Evolutionary conservation across 37 sponge, comb jelly and placozoan genomes (phyloP), one percentile per base, ranked within the genome.

Genomic region (Dysidea cf. avara): DNA sequence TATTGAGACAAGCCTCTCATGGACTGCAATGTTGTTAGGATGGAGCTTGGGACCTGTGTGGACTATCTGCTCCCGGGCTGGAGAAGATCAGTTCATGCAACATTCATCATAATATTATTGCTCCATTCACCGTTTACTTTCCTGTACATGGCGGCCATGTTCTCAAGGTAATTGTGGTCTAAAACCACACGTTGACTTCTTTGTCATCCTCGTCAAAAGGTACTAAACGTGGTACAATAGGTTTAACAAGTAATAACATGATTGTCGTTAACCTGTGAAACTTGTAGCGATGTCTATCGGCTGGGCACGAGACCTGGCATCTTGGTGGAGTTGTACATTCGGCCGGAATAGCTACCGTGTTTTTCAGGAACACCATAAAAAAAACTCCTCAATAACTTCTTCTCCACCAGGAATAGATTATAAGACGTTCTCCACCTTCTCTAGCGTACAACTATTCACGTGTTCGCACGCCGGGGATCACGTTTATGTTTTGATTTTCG

Each of bases 11-110:
- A 60, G n/a, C 7, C 94, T 74, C 56, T 94, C 85, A 51, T 98
- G 92, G n/a, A 98, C 80, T 16, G 84, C 85, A 17, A 94, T 87
- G 78, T 98, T 96, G 61, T 98, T 98, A n/a, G 74, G 81, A 54
- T 91, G 86, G 20, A 98, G 88, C 63, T 98, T 98, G 13, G 99
- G 99, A 4, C 99, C 99, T 0, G 99, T 92, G 80, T 98, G 99
- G 4, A 98, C 90, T 24, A 98, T 71, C 43, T 85, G 84, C 85
- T 98, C 99, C 52, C 94, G 91, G 59, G 91, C 94, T 93, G 30
- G 13, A 74, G n/a, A n/a, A n/a, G n/a, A n/a, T n/a, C n/a, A n/a
- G 17, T 36, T 65, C 24, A 31, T 32, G 35, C 20, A 31, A 32
- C 25, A 20, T 14, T 7, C 33, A 4, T 21, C 17, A 69, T 32